Percentiles rank a stretch among this genome's conserved stretches.
Conservation (phyloP, 2,888 invertebrate species). For the Rambutsinella grinnellia region DNA sequence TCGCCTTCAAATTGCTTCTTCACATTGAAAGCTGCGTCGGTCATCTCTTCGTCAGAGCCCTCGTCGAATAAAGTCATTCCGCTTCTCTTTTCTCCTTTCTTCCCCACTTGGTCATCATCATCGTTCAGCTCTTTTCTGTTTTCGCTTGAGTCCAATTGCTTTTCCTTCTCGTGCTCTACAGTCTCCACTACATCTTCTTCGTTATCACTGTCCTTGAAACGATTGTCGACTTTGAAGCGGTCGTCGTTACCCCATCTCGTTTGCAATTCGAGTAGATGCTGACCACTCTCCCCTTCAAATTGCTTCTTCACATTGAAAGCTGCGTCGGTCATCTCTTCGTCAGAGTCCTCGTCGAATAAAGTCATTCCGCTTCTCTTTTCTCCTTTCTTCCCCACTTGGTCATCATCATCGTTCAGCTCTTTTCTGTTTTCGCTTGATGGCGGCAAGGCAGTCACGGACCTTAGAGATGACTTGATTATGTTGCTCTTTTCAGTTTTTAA, state of each 20-base stretch:
- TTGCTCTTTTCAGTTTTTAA: constrained; percentile 37
- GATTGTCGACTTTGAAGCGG: constrained; percentile 62
- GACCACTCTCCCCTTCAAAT: constrained; percentile 60
- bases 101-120: not conserved
- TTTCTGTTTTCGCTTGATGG: constrained; percentile 18
- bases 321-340: not conserved
- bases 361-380: constrained; percentile 39
- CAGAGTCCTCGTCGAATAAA: constrained; percentile 46
- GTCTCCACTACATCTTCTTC: constrained; percentile 9
- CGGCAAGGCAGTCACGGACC: constrained; percentile 10
- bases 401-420: not conserved
- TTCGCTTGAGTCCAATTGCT: too few relatives aligned
- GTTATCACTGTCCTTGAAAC: constrained; percentile 54
- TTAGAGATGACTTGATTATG: constrained; percentile 52
- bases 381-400: not conserved
- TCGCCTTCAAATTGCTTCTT: constrained; percentile 63
- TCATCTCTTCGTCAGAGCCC: constrained; percentile 11
- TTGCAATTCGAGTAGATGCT: constrained; percentile 59
- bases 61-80: constrained; percentile 54
- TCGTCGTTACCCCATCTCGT: constrained; percentile 58
- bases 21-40: constrained; percentile 33
- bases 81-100: not conserved
- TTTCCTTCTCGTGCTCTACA: constrained; percentile 16
- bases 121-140: constrained; percentile 18
- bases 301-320: constrained; percentile 57